phyloP scores from a whole-genome alignment of 2,797 vertebrate genomes.

The Mareca penelope region DNA sequence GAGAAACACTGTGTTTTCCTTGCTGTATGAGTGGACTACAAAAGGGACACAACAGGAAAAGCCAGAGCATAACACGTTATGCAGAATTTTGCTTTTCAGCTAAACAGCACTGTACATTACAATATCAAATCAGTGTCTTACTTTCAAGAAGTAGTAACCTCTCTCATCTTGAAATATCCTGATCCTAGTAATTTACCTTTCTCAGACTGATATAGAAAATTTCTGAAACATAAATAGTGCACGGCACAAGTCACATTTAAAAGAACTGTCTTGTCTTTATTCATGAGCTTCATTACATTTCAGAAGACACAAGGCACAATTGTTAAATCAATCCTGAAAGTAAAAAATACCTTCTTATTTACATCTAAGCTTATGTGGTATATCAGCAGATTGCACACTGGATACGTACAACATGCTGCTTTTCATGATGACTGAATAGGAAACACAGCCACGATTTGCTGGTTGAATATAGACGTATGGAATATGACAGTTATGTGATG shows the following conservation, averaged over 20 bases:
- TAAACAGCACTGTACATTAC: neutral
- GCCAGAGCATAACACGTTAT: neutral
- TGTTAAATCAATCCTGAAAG: slow-evolving; percentile 10
- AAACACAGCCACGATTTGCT: neutral
- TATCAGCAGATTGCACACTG: neutral
- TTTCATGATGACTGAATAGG: slow-evolving; percentile 25
- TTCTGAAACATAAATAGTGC: neutral
- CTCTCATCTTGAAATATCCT: neutral
- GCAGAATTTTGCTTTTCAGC: neutral
- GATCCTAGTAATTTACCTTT: neutral
- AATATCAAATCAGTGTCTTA: neutral
- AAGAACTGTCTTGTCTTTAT: neutral
- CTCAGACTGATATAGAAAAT: neutral
- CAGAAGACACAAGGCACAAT: neutral
- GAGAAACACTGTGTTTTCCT: neutral
- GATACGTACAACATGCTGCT: neutral
- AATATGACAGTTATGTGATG: neutral
- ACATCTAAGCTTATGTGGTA: neutral
- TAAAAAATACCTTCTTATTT: slow-evolving; percentile 47
- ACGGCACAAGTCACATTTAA: neutral
- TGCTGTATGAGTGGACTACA: neutral
- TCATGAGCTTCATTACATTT: neutral
- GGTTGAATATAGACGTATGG: neutral
- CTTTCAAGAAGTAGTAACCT: neutral
- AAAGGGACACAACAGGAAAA: neutral